phyloP scores from a whole-genome alignment of 1,140 invertebrate species.

The Tetramorium simillimum region DNA sequence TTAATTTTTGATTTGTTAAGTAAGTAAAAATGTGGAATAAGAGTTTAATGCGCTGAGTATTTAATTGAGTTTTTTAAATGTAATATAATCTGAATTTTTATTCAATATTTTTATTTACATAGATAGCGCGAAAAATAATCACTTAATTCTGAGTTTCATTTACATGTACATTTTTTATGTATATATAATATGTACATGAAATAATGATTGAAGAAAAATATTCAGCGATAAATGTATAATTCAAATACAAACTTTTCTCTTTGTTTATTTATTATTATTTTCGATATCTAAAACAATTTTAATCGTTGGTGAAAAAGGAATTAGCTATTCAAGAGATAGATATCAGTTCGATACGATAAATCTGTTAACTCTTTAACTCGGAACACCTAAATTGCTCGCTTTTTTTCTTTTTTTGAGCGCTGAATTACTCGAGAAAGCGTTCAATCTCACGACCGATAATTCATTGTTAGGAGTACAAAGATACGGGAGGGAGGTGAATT shows the following conservation, averaged over 20 bases:
- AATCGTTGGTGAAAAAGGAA: not conserved
- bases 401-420: not conserved
- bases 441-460: conserved; percentile 14
- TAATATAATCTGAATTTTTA: not conserved
- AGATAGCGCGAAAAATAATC: too few relatives aligned
- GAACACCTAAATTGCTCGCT: not conserved
- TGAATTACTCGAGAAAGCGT: conserved; percentile 7
- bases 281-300: not conserved
- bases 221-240: not conserved
- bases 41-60: not conserved
- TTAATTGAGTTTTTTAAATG: not conserved
- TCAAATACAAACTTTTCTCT: not conserved
- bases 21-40: not conserved
- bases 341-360: not conserved
- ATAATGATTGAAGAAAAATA: not conserved
- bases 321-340: not conserved
- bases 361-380: not conserved
- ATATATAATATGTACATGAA: not conserved
- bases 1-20: not conserved
- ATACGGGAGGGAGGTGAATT: not conserved
- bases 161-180: not conserved
- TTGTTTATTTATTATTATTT: not conserved
- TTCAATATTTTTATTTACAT: not conserved
- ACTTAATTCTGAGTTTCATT: not conserved
- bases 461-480: conserved; percentile 33